Evolutionary conservation across 2,113 vertebrate genomes (phyloP), one percentile per base, ranked within the genome.

Genomic region (Serranochromis macrocephalus): DNA sequence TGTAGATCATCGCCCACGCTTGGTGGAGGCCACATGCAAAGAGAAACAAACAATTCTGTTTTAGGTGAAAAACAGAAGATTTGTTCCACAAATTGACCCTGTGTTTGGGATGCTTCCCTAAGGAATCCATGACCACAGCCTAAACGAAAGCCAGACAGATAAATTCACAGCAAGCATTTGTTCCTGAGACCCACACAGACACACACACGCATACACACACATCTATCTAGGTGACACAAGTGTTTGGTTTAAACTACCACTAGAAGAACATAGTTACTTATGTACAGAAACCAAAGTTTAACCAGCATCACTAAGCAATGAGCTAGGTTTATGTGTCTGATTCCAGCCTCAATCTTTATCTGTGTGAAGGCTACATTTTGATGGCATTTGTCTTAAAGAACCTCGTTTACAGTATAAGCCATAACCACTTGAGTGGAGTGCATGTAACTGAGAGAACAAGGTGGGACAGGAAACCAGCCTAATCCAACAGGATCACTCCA

Each of bases 401-500:
- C 73, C 85, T 66, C 73, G 57, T 87, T 94, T 49, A 81, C 80
- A 85, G 85, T 63, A 78, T 47, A 85, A 92, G 87, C 84, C 82
- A 81, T 73, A 89, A 73, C 63, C 91, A 81, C 33, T 53, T 83
- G 45, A 91, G 36, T 88, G 33, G 47, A 53, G 75, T 42, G 14
- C 55, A 26, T 78, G 81, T 73, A 75, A 91, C 63, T 57, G 40
- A 33, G 75, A 38, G 53, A 40, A 8, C 5, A 21, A 7, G 80
- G 29, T 66, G 49, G 47, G 53, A 40, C 87, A 92, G 93, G 94
- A 95, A 96, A 94, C 86, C 84, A 82, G 26, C 45, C 45, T 89
- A 93, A 93, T 94, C 93, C 93, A 88, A 87, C 92, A 90, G 85
- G 89, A 95, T 94, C 89, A 84, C 79, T 83, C 88, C 73, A 93